phyloP scores from a whole-genome alignment of 2,113 vertebrate genomes.

The Macrotus californicus region DNA sequence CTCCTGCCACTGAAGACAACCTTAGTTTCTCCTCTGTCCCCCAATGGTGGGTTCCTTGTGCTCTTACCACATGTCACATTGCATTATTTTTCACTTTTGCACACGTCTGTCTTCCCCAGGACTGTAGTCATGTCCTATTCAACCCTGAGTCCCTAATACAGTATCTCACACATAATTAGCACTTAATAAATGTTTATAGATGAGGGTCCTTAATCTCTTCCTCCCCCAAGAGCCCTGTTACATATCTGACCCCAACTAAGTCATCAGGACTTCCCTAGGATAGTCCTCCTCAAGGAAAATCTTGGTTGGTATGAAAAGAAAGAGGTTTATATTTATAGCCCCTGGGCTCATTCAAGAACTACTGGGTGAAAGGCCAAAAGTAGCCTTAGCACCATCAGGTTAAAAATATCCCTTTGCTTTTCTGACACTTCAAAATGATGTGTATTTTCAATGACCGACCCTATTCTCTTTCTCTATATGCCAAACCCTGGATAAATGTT shows the following conservation, averaged over 20 bases:
- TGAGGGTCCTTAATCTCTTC: background rate
- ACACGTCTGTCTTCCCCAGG: background rate
- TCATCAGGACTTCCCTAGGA: background rate
- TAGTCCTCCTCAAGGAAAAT: background rate
- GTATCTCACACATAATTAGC: background rate
- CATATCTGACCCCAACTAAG: background rate
- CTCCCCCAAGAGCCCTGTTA: background rate
- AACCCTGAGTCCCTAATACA: background rate
- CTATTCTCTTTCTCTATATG: background rate
- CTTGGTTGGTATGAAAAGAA: background rate
- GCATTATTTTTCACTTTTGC: background rate
- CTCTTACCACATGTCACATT: background rate
- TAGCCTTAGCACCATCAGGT: background rate
- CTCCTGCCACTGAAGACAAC: background rate
- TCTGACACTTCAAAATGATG: background rate
- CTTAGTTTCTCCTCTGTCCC: background rate
- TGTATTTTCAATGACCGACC: background rate
- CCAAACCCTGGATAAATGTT: background rate
- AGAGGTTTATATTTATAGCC: background rate
- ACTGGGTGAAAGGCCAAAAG: background rate
- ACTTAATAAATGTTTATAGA: background rate
- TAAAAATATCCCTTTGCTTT: conserved; percentile 3
- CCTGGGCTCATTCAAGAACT: background rate
- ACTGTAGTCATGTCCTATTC: background rate
- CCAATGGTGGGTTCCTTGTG: background rate